phyloP scores from a whole-genome alignment of 2,888 invertebrate genomes.

The Desoria tigrina region DNA sequence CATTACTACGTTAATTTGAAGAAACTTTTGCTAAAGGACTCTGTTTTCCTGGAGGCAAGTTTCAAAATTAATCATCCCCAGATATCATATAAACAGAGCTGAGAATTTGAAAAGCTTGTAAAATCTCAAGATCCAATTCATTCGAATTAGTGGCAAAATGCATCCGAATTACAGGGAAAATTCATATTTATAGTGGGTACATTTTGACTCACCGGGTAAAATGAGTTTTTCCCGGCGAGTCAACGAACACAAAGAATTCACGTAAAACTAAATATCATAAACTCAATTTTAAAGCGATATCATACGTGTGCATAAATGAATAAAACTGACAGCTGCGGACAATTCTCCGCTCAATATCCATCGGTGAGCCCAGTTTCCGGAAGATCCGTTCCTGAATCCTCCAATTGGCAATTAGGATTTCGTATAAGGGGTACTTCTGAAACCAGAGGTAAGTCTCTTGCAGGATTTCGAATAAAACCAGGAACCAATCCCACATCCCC shows the following conservation, averaged over 20 bases:
- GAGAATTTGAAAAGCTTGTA: no score
- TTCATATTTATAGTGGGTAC: no score
- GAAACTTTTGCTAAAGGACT: no score
- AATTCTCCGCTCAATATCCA: slow-evolving; percentile 25
- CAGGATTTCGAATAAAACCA: slow-evolving; percentile 28
- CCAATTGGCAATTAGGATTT: slow-evolving; percentile 35
- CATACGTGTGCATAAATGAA: slow-evolving; percentile 37
- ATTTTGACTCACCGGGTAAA: no score
- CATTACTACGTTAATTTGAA: no score
- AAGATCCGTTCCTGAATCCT: slow-evolving; percentile 35
- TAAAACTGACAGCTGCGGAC: slow-evolving; percentile 12
- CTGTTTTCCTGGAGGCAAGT: no score
- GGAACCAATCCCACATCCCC: slow-evolving; percentile 41
- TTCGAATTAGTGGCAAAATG: no score
- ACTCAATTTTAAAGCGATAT: background rate
- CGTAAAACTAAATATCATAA: background rate
- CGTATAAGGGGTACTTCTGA: slow-evolving; percentile 33
- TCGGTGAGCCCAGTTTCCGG: slow-evolving; percentile 28
- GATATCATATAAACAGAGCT: no score
- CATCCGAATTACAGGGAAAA: no score
- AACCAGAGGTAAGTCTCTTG: slow-evolving; percentile 37
- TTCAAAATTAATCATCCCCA: no score
- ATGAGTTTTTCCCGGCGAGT: no score
- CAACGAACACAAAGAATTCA: background rate
- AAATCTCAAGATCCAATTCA: no score